These are phyloP conservation scores for Chrysochloris asiatica DNA, from an alignment of 2,113 vertebrate genomes.

Conservation along the genomic window DNA sequence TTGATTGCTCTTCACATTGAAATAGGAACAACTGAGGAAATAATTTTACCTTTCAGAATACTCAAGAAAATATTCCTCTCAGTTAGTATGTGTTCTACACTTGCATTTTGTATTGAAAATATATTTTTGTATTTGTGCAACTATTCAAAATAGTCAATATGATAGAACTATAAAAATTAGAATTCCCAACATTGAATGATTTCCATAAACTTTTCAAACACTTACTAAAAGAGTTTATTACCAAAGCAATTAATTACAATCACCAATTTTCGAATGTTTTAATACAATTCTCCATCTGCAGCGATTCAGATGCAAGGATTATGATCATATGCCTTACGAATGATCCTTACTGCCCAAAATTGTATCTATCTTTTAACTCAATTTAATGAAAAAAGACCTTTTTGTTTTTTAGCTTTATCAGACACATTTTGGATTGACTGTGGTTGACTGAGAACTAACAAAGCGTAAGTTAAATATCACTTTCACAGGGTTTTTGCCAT, in stretches of 20 bases:
- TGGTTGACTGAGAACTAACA: neutral
- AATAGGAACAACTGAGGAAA: neutral
- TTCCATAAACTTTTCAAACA: neutral
- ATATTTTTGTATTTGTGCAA: neutral
- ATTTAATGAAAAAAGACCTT: neutral
- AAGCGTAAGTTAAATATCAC: neutral
- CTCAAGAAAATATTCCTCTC: neutral
- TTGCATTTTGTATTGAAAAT: neutral
- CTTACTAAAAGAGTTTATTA: neutral
- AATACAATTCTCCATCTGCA: neutral
- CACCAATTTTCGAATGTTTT: neutral
- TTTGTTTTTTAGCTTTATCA: neutral
- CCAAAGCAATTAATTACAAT: neutral
- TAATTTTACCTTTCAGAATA: neutral
- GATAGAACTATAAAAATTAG: neutral
- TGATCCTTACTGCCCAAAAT: neutral
- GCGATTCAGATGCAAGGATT: neutral
- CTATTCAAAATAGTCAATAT: neutral
- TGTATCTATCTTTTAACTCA: neutral
- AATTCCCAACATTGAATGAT: neutral
- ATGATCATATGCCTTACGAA: neutral
- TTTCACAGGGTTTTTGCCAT: neutral
- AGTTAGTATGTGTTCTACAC: no score
- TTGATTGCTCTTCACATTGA: neutral
- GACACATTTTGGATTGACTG: neutral